Evolutionary conservation across 1,140 invertebrate genomes (phyloP).

Genomic region (Drosophila baimaii): DNA sequence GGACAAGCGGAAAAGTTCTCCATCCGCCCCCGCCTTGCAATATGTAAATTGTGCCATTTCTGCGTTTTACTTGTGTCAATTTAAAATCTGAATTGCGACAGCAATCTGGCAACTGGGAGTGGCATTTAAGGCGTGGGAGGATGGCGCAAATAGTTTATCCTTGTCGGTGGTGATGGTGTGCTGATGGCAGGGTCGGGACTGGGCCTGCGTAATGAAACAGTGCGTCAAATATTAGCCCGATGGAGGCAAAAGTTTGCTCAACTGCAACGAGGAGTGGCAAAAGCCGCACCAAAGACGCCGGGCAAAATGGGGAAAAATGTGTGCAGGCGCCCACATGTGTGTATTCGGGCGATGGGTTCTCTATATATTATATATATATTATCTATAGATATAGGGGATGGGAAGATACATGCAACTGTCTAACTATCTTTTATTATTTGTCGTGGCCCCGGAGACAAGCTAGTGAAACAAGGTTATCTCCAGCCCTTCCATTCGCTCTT

Average conservation of each 20-base stretch:
- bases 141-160: slow-evolving; percentile 38
- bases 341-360: too few species aligned
- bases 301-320: slow-evolving; percentile 16
- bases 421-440: slow-evolving; percentile 23
- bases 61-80: slow-evolving; percentile 66
- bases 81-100: slow-evolving; percentile 70
- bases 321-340: slow-evolving; percentile 21
- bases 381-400: slow-evolving; percentile 2
- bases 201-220: slow-evolving; percentile 44
- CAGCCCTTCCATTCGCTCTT: slow-evolving; percentile 1
- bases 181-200: not conserved
- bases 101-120: slow-evolving; percentile 35
- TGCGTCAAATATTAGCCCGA: slow-evolving; percentile 47
- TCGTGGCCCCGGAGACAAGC: slow-evolving; percentile 14
- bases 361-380: too few species aligned
- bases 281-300: slow-evolving; percentile 23
- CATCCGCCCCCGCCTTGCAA: not conserved
- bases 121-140: slow-evolving; percentile 21
- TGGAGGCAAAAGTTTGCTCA: slow-evolving; percentile 32
- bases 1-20: slow-evolving; percentile 23
- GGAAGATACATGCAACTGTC: slow-evolving; percentile 7
- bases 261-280: slow-evolving; percentile 15
- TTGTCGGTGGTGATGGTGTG: slow-evolving; percentile 22
- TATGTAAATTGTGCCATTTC: slow-evolving; percentile 50
- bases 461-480: slow-evolving; percentile 11